These are phyloP conservation scores for Drosophila rhopaloa DNA, from an alignment of 1,140 invertebrate genomes.

Conservation along the genomic window DNA sequence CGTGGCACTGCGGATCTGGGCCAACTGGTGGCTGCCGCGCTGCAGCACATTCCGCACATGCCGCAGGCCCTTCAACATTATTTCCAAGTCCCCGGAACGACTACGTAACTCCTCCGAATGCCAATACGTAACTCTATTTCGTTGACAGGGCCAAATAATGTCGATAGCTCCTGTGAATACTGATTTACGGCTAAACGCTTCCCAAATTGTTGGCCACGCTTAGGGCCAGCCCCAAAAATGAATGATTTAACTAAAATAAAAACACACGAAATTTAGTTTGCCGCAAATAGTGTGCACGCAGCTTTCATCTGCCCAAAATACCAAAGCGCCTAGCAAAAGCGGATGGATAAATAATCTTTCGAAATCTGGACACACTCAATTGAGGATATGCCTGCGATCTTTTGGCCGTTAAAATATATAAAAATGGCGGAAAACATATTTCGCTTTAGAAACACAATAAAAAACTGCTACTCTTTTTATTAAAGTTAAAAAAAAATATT, in stretches of 20 bases:
- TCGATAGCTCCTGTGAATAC: background rate
- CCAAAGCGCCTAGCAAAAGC: background rate
- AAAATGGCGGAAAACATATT: no score
- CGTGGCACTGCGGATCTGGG: conserved; percentile 21
- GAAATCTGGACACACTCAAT: background rate
- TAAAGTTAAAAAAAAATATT: conserved; percentile 33
- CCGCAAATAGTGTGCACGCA: conserved; percentile 3
- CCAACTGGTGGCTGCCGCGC: conserved; percentile 53
- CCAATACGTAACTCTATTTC: conserved; percentile 58
- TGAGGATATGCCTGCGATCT: no score
- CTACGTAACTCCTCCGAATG: conserved; percentile 25
- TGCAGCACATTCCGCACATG: conserved; percentile 71
- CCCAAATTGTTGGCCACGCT: background rate
- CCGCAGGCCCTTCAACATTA: conserved; percentile 69
- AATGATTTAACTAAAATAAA: conserved; percentile 24
- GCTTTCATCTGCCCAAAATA: background rate
- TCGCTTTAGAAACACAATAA: background rate
- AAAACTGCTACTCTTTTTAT: background rate
- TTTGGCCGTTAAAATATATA: background rate
- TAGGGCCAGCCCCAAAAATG: conserved; percentile 2
- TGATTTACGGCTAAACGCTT: background rate
- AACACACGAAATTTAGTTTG: conserved; percentile 30
- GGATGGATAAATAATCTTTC: no score
- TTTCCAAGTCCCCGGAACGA: conserved; percentile 39
- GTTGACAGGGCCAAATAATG: conserved; percentile 50